Conservation (phyloP, 2,113 vertebrate genomes). For the Gallinago paraguaiae region DNA sequence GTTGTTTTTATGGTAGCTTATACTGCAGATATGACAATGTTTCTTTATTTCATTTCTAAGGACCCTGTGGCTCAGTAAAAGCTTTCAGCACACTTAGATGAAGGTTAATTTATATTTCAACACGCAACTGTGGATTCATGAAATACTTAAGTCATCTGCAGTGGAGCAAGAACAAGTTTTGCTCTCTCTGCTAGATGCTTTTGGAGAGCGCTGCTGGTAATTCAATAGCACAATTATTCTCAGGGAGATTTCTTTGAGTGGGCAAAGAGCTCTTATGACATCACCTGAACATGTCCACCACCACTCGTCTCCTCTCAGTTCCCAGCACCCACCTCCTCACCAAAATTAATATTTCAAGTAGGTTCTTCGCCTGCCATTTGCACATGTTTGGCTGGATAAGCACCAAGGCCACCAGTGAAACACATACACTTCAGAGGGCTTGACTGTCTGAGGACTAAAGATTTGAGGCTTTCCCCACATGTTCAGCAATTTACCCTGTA, state of each 20-base stretch:
- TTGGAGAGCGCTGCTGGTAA: neutral
- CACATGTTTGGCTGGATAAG: fast-evolving
- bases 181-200: neutral
- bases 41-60: neutral
- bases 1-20: neutral
- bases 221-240: neutral
- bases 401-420: neutral
- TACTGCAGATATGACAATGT: neutral
- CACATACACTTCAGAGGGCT: fast-evolving
- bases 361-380: neutral
- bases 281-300: neutral
- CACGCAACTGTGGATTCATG: neutral
- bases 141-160: neutral
- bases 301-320: neutral
- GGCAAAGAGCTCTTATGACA: neutral
- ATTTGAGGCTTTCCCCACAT: neutral
- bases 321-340: fast-evolving
- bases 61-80: neutral
- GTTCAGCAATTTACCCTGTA: neutral
- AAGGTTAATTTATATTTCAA: constrained; percentile 4
- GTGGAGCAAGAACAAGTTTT: neutral
- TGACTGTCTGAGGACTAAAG: neutral
- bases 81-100: neutral
- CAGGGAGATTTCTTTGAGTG: neutral
- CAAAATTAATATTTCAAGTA: neutral